A percentile compares a stretch with the other conserved stretches of the same genome.
These are phyloP conservation scores for Marmota flaviventris DNA, from an alignment of 2,113 vertebrate genomes.

Conservation along the genomic window DNA sequence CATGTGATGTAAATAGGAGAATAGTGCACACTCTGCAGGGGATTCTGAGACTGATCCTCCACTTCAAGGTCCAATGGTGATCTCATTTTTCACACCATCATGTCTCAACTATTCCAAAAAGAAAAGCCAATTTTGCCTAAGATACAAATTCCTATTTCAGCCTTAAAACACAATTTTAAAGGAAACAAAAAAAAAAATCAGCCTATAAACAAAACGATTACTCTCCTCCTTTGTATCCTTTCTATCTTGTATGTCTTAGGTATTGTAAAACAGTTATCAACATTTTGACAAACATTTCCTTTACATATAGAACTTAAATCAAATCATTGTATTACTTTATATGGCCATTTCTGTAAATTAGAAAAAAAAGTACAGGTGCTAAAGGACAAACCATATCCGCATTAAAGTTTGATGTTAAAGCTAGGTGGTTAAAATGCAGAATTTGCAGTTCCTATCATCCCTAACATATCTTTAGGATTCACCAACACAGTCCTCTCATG, in stretches of 20 bases:
- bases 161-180: constrained; percentile 1
- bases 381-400: not conserved
- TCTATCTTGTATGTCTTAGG: not conserved
- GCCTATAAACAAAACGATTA: not conserved
- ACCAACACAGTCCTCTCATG: not conserved
- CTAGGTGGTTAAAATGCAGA: not conserved
- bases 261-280: not conserved
- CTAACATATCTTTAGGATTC: not conserved
- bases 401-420: not conserved
- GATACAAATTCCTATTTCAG: not conserved
- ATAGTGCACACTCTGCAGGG: not conserved
- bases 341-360: not conserved
- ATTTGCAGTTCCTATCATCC: not conserved
- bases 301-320: not conserved
- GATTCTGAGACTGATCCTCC: not conserved
- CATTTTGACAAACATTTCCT: not conserved
- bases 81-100: constrained; percentile 19
- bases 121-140: constrained; percentile 2
- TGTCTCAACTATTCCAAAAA: not conserved
- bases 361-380: not conserved
- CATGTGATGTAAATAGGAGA: not conserved
- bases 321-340: not conserved
- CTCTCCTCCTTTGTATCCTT: not conserved
- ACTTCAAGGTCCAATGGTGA: not conserved
- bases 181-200: not conserved